Evolutionary conservation across 2,113 vertebrate genomes (phyloP).

Genomic region (Callospermophilus lateralis): DNA sequence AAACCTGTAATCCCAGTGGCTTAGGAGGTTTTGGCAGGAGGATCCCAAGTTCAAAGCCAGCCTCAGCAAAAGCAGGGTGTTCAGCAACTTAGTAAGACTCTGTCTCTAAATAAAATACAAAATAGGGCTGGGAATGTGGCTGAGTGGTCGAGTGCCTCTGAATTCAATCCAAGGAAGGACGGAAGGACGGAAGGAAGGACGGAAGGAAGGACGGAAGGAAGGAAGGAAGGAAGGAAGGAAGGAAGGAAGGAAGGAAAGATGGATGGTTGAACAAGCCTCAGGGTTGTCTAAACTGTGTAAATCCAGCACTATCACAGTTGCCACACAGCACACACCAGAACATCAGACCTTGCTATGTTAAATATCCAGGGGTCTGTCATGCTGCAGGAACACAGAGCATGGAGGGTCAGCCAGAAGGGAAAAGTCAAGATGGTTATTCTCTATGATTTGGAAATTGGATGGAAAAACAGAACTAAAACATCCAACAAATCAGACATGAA

Average conservation of each 20-base stretch:
- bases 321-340: constrained; percentile 18
- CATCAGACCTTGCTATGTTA: constrained; percentile 9
- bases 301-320: neutral
- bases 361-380: constrained; percentile 32
- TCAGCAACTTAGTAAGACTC: no score
- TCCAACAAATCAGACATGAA: constrained; percentile 34
- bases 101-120: no score
- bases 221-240: neutral
- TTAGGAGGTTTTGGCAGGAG: no score
- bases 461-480: constrained; percentile 41
- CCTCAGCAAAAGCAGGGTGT: no score
- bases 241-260: constrained; percentile 47
- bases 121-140: no score
- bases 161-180: no score
- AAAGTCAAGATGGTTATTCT: constrained; percentile 37
- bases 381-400: neutral
- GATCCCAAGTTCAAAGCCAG: no score
- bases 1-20: no score
- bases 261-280: constrained; percentile 49
- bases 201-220: constrained; percentile 37
- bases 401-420: neutral
- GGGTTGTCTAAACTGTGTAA: constrained; percentile 28
- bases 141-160: no score
- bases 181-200: neutral
- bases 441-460: neutral